Conservation (phyloP, 2,113 vertebrate species). For the Mesembrinibis cayennensis region DNA sequence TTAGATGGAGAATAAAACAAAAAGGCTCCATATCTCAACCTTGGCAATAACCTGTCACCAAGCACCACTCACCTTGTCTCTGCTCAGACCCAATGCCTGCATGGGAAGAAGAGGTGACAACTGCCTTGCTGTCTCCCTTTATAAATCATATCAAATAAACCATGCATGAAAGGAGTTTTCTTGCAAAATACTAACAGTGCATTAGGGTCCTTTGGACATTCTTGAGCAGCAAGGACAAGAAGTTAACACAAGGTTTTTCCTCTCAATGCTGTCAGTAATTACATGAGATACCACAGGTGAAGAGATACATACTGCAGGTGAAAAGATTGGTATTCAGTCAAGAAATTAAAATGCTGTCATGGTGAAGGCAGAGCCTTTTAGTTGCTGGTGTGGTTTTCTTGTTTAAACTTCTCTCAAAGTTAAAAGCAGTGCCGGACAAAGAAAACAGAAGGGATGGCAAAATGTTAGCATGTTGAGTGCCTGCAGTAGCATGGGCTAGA, state of each 20-base stretch:
- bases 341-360: neutral
- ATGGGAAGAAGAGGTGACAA: neutral
- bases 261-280: neutral
- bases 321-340: neutral
- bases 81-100: neutral
- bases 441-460: neutral
- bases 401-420: neutral
- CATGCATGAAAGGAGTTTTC: neutral
- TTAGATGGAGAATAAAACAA: conserved; percentile 54
- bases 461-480: neutral
- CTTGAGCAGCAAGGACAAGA: neutral
- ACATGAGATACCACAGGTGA: neutral
- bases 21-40: conserved; percentile 34
- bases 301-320: neutral
- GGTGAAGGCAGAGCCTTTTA: neutral
- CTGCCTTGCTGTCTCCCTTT: neutral
- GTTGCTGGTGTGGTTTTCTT: neutral
- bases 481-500: neutral
- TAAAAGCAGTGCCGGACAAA: neutral
- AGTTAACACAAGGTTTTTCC: neutral
- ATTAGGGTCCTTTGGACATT: neutral
- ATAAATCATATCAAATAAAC: neutral
- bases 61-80: neutral
- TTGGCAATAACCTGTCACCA: conserved; percentile 6
- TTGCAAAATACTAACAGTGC: neutral